Evolutionary conservation across 2,113 vertebrate species (phyloP), one percentile per base, ranked within the genome.

Genomic region (Sylvilagus bachmani): DNA sequence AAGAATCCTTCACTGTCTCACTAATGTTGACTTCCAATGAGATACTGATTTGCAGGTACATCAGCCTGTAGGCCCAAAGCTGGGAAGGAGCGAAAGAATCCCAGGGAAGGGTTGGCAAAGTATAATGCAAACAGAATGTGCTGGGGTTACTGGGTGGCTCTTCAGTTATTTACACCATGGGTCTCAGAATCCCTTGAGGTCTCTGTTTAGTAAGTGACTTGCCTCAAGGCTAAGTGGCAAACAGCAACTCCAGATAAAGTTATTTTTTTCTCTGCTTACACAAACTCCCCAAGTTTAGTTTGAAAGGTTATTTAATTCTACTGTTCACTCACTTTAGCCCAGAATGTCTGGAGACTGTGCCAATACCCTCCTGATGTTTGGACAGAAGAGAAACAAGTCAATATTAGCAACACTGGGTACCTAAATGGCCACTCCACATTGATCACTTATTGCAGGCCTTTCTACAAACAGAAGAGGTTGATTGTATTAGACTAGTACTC

Each of bases 81-180:
- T n/a, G 3, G 38, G 67, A 70, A 44, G 36, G 3, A 25, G 0
- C 16, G 64, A 38, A 83, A 33, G 24, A 69, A 19, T 9, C n/a
- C 16, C 44, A 71, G 58, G 24, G 11, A 79, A 44, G 17, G 0
- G 1, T 4, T 2, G 8, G 0, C 3, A 36, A 49, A 2, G 19
- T 25, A 31, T 33, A 21, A 6, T 16, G 4, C 24, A 29, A 3
- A 1, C 66, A 82, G n/a, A 58, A 5, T 14, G 6, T 25, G 3
- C 36, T 22, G 53, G 14, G 73, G 83, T 9, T 24, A 58, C 17
- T 58, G 55, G 55, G 4, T 17, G 10, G 55, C 12, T 12, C 49
- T 36, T 78, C 51, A 71, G 31, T 10, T 36, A 21, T 82, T 75
- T 38, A 10, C 10, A 0, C 10, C 2, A 11, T 2, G 21, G 58